phyloP scores from a whole-genome alignment of 2,888 invertebrate genomes.

The Elegia similella region DNA sequence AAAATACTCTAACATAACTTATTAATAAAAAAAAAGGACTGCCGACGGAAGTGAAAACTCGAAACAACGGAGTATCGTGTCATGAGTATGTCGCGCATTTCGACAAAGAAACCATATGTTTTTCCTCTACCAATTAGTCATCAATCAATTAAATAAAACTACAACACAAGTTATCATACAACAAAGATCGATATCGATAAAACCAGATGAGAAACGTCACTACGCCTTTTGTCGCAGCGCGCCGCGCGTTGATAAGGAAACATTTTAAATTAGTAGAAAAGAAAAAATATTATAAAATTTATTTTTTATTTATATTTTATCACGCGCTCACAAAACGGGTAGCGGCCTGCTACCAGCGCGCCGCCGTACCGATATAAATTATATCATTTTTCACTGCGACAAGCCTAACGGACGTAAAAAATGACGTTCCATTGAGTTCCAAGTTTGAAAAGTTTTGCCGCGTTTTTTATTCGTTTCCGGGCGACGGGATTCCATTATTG shows the following conservation, averaged over 20 bases:
- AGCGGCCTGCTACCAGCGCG: constrained; percentile 68
- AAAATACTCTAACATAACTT: too few relatives aligned
- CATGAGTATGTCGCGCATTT: too few relatives aligned
- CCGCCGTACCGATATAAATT: constrained; percentile 71
- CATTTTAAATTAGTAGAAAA: constrained; percentile 80
- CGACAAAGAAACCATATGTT: too few relatives aligned
- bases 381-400: constrained; percentile 81
- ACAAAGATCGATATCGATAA: constrained; percentile 38
- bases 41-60: too few relatives aligned
- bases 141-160: too few relatives aligned
- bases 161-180: neutral
- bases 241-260: constrained; percentile 80
- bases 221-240: constrained; percentile 70
- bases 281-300: constrained; percentile 63
- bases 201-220: constrained; percentile 24
- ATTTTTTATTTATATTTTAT: constrained; percentile 78
- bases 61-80: too few relatives aligned
- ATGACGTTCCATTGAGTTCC: constrained; percentile 76
- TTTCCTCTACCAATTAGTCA: too few relatives aligned
- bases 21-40: too few relatives aligned
- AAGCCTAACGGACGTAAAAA: constrained; percentile 79
- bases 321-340: constrained; percentile 76
- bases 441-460: constrained; percentile 77
- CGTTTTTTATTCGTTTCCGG: constrained; percentile 80
- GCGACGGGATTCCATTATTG: constrained; percentile 69